Evolutionary conservation across 2,797 vertebrate genomes (phyloP).

Genomic region (Eulemur coronatus): DNA sequence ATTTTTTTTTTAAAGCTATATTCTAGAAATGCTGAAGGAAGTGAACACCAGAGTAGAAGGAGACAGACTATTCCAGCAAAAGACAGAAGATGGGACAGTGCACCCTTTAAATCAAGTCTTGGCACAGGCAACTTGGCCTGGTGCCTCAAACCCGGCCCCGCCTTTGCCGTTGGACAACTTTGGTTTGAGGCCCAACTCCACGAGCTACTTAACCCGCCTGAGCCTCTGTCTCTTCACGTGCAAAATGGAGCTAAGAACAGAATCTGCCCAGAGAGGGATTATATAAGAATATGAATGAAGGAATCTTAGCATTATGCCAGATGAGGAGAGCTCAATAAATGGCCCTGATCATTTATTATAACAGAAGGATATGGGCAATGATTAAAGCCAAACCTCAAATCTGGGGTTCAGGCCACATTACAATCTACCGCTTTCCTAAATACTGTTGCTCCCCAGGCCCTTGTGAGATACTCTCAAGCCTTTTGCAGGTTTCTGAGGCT

Average conservation of each 20-base stretch:
- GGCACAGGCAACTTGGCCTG: not conserved
- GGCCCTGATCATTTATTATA: not conserved
- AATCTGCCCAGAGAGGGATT: not conserved
- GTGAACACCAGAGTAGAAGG: not conserved
- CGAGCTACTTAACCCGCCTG: not conserved
- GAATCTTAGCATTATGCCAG: not conserved
- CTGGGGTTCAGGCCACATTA: not conserved
- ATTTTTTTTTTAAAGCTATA: not conserved
- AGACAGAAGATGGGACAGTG: not conserved
- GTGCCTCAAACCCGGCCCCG: not conserved
- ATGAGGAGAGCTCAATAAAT: not conserved
- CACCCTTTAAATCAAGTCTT: not conserved
- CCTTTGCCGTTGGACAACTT: not conserved
- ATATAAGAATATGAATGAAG: not conserved
- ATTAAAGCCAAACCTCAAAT: not conserved
- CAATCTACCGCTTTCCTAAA: not conserved
- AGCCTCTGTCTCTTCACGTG: not conserved
- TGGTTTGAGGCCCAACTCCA: not conserved
- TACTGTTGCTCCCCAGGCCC: not conserved
- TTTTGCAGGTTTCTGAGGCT: not conserved
- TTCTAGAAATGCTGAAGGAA: constrained; percentile 11
- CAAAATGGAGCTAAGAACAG: not conserved
- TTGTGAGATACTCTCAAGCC: not conserved
- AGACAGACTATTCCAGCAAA: not conserved
- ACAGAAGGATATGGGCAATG: not conserved